phyloP scores from a whole-genome alignment of 2,113 vertebrate genomes.

The Argyrosomus japonicus region DNA sequence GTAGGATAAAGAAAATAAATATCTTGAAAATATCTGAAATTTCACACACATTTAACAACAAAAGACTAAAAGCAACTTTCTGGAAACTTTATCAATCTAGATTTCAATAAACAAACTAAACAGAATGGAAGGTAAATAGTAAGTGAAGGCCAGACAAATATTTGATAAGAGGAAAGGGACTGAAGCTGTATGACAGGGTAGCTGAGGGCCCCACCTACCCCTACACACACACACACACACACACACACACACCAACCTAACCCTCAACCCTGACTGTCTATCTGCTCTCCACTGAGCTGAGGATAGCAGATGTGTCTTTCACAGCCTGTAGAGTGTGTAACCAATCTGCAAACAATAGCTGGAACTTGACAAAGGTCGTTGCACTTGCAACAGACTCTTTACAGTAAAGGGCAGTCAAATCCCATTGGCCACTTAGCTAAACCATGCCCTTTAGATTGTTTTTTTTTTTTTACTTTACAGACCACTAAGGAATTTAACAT shows the following conservation, averaged over 20 bases:
- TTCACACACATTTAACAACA: constrained; percentile 27
- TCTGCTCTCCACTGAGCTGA: constrained; percentile 68
- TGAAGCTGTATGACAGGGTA: constrained; percentile 60
- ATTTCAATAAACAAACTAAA: constrained; percentile 88
- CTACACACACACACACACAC: constrained; percentile 27
- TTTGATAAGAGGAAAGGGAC: constrained; percentile 87
- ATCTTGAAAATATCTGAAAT: neutral
- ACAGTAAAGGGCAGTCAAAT: constrained; percentile 59
- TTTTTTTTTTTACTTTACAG: constrained; percentile 9
- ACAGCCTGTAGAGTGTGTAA: constrained; percentile 81
- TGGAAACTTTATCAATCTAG: constrained; percentile 75
- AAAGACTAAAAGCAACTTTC: constrained; percentile 71
- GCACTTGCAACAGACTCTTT: constrained; percentile 71
- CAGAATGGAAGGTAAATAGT: constrained; percentile 87
- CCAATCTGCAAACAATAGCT: constrained; percentile 87
- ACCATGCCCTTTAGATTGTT: constrained; percentile 43
- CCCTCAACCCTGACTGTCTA: constrained; percentile 55
- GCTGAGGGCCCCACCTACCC: constrained; percentile 39
- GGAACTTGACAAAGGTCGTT: constrained; percentile 83
- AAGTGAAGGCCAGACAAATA: constrained; percentile 91
- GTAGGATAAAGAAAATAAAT: neutral
- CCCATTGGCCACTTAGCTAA: constrained; percentile 44
- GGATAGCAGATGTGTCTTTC: constrained; percentile 87
- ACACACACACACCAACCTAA: constrained; percentile 40
- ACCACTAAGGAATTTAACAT: constrained; percentile 5